Evolutionary conservation across 2,113 vertebrate genomes (phyloP).

Genomic region (Lamprologus speciosus): DNA sequence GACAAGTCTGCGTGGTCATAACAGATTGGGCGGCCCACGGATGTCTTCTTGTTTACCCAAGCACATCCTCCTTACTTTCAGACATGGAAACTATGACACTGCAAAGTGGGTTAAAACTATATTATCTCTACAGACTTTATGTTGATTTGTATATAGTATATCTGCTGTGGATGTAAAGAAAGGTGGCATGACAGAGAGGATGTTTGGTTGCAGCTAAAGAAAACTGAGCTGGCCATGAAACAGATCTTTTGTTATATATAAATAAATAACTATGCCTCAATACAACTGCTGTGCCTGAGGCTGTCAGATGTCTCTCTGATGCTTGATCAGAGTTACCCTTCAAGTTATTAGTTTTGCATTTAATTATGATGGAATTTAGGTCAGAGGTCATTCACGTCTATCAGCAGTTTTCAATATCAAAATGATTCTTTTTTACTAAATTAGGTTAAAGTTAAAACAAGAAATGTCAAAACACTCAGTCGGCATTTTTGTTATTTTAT

Average conservation of each 20-base stretch:
- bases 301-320: background rate
- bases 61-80: background rate
- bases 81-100: background rate
- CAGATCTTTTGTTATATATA: background rate
- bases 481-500: background rate
- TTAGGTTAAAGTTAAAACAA: background rate
- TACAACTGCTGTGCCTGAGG: background rate
- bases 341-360: background rate
- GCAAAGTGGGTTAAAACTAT: background rate
- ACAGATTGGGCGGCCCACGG: background rate
- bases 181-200: background rate
- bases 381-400: background rate
- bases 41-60: background rate
- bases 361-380: background rate
- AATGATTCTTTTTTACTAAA: background rate
- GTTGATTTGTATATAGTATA: background rate
- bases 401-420: background rate
- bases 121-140: background rate
- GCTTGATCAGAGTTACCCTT: background rate
- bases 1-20: background rate
- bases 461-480: background rate
- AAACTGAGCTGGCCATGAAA: background rate
- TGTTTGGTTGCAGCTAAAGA: background rate
- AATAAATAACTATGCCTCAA: background rate
- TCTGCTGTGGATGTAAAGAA: background rate